phyloP scores from a whole-genome alignment of 1,140 invertebrate genomes.

The Thaumetopoea pityocampa region DNA sequence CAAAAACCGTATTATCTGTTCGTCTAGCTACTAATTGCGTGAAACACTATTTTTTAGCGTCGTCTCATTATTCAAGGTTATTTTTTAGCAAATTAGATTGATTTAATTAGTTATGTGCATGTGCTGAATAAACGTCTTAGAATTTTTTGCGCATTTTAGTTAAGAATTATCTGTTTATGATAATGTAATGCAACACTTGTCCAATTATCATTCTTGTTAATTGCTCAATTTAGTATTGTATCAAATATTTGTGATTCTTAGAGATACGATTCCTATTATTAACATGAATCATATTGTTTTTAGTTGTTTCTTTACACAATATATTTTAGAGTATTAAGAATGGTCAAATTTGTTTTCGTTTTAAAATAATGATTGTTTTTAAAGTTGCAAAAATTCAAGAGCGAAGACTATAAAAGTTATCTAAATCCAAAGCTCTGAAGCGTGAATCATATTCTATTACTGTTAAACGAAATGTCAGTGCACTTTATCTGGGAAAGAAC shows the following conservation, averaged over 20 bases:
- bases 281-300: no score
- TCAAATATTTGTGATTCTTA: no score
- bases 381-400: background rate
- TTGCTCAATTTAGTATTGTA: no score
- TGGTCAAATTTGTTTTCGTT: no score
- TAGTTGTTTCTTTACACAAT: no score
- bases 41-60: conserved; percentile 36
- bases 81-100: background rate
- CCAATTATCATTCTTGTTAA: no score
- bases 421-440: conserved; percentile 5
- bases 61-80: conserved; percentile 15
- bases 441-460: conserved; percentile 23
- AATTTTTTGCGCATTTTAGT: no score
- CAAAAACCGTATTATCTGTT: conserved; percentile 42
- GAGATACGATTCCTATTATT: no score
- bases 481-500: conserved; percentile 46
- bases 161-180: no score
- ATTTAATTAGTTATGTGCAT: background rate
- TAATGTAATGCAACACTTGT: no score
- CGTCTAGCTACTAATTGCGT: conserved; percentile 43
- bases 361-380: background rate
- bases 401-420: background rate
- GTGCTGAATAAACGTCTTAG: background rate
- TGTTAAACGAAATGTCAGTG: conserved; percentile 52
- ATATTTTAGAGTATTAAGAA: no score